These are phyloP conservation scores for Talpa occidentalis DNA, from an alignment of 2,113 vertebrate genomes.

Conservation along the genomic window DNA sequence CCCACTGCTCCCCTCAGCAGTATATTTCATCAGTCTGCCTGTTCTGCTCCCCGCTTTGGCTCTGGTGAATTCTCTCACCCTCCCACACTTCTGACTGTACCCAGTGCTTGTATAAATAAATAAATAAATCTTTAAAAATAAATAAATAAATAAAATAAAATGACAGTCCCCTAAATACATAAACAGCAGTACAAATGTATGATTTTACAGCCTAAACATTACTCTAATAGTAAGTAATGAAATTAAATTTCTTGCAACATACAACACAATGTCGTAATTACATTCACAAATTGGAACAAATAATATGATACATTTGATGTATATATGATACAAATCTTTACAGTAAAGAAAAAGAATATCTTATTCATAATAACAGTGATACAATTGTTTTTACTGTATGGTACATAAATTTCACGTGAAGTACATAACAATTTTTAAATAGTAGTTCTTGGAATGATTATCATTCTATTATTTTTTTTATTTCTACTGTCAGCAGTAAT, in stretches of 20 bases:
- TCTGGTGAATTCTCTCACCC: too few species aligned
- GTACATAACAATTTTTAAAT: background rate
- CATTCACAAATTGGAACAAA: conserved; percentile 26
- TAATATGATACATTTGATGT: conserved; percentile 11
- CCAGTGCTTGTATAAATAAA: too few species aligned
- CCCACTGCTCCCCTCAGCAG: too few species aligned
- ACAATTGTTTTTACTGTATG: background rate
- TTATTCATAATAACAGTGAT: background rate
- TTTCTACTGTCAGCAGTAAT: background rate
- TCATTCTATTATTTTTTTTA: background rate
- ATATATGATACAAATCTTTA: background rate
- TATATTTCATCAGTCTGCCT: too few species aligned
- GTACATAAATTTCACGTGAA: background rate
- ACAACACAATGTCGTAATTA: background rate
- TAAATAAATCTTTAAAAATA: background rate
- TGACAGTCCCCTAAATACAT: background rate
- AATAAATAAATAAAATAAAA: background rate
- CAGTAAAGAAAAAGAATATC: background rate
- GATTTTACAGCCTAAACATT: background rate
- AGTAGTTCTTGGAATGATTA: background rate
- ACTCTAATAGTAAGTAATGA: background rate
- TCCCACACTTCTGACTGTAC: too few species aligned
- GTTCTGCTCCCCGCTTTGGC: too few species aligned
- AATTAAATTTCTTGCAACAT: background rate
- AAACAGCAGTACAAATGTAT: background rate